Conservation (phyloP, 2,113 vertebrate species). For the Chaetops frenatus region DNA sequence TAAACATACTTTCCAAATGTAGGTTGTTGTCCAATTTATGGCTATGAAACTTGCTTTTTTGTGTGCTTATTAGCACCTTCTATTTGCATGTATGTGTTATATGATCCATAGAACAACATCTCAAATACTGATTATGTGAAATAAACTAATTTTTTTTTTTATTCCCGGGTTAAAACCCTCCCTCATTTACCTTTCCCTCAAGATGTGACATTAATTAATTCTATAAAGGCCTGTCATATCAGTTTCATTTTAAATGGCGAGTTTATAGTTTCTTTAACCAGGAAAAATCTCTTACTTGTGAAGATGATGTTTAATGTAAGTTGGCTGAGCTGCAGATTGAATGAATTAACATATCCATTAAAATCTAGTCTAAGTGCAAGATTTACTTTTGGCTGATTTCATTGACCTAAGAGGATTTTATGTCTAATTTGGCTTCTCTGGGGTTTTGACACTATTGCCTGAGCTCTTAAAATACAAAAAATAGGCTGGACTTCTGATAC, state of each 20-base stretch:
- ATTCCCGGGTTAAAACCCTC: neutral
- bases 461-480: neutral
- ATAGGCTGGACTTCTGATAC: neutral
- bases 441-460: neutral
- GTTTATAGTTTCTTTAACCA: neutral
- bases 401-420: neutral
- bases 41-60: neutral
- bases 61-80: neutral
- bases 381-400: conserved; percentile 9
- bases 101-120: neutral
- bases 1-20: neutral
- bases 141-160: neutral
- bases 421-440: neutral
- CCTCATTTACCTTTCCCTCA: neutral
- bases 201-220: neutral
- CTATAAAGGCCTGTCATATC: neutral
- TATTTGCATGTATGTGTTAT: neutral
- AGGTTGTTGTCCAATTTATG: neutral
- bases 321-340: neutral
- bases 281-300: neutral
- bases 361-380: neutral
- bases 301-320: neutral
- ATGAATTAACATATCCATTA: neutral
- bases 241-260: neutral
- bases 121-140: neutral